phyloP scores from a whole-genome alignment of 1,140 invertebrate genomes.

The Anoplolepis gracilipes region DNA sequence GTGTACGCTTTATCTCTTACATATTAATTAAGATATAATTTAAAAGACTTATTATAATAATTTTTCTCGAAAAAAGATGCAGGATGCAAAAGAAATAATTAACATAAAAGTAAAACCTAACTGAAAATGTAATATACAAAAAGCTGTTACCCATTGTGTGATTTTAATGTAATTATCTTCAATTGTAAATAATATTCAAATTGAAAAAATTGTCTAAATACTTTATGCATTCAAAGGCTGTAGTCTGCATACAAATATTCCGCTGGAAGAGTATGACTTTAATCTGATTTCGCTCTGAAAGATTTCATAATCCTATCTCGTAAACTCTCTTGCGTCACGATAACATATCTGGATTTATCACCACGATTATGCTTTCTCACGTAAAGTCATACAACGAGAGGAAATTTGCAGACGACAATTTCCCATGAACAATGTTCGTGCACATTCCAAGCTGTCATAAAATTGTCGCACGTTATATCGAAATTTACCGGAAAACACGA shows the following conservation, averaged over 20 bases:
- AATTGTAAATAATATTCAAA: too few species aligned
- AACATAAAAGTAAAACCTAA: background rate
- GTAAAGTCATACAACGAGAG: slow-evolving; percentile 2
- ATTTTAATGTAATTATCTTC: too few species aligned
- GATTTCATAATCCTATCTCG: slow-evolving; percentile 10
- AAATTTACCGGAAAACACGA: background rate
- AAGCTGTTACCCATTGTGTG: too few species aligned
- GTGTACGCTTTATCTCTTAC: background rate
- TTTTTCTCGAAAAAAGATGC: background rate
- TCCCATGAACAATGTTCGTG: background rate
- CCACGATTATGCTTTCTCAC: background rate
- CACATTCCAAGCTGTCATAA: background rate
- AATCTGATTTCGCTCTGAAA: background rate
- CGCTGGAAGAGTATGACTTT: slow-evolving; percentile 1
- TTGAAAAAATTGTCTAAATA: background rate
- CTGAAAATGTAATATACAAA: background rate
- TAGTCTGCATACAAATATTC: background rate
- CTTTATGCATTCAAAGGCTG: too few species aligned
- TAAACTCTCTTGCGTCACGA: slow-evolving; percentile 4
- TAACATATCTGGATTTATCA: background rate
- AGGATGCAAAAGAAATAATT: background rate
- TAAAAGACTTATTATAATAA: background rate
- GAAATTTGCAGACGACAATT: slow-evolving; percentile 15
- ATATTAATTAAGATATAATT: background rate
- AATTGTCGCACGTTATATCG: slow-evolving; percentile 9